These are phyloP conservation scores for Paramormyrops hopkinsi DNA, from an alignment of 2,797 vertebrate species.

Conservation along the genomic window DNA sequence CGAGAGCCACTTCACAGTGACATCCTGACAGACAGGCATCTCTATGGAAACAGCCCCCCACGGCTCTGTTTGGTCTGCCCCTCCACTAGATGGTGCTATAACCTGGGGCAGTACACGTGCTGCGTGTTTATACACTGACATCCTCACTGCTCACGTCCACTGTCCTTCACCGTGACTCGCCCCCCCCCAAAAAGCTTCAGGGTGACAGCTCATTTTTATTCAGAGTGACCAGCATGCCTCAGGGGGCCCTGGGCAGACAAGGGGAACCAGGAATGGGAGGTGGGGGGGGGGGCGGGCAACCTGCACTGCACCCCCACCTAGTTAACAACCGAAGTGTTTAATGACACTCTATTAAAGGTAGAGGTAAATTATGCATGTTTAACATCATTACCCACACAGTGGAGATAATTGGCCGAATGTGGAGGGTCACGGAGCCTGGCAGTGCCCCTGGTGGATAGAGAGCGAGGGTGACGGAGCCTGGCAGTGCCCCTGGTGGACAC, in stretches of 20 bases:
- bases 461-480: neutral
- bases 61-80: neutral
- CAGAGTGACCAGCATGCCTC: slow-evolving; percentile 38
- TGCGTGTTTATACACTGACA: neutral
- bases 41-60: neutral
- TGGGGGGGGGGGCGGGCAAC: slow-evolving; percentile 25
- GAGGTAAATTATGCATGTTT: slow-evolving; percentile 7
- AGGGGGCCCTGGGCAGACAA: neutral
- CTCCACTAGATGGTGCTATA: neutral
- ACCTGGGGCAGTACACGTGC: neutral
- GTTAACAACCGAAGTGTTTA: neutral
- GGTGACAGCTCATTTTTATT: slow-evolving; percentile 38
- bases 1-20: neutral
- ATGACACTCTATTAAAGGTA: slow-evolving; percentile 4
- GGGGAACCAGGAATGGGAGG: neutral
- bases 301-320: neutral
- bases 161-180: neutral
- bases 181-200: neutral
- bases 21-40: neutral
- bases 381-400: neutral
- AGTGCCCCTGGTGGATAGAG: neutral
- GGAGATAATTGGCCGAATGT: neutral
- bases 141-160: neutral
- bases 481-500: neutral
- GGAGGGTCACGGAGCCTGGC: neutral